Evolutionary conservation across 2,888 invertebrate genomes (phyloP).

Genomic region (Anarsia innoxiella): DNA sequence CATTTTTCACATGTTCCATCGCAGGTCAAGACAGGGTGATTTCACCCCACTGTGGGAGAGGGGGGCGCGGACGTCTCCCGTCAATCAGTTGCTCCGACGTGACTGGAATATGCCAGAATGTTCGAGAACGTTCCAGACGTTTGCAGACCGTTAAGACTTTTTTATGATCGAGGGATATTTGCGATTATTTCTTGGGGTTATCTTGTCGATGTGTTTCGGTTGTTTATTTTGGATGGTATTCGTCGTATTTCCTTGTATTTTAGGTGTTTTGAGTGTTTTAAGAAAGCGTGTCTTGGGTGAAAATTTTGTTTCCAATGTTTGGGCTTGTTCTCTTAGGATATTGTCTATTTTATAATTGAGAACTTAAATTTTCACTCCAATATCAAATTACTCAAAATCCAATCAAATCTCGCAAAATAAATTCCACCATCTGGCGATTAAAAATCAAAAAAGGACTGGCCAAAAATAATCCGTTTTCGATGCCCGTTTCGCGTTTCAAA

Average conservation of each 20-base stretch:
- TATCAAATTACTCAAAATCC: no score
- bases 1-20: constrained; percentile 71
- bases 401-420: no score
- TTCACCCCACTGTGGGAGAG: constrained; percentile 22
- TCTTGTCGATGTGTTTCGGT: constrained; percentile 25
- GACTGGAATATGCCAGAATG: no score
- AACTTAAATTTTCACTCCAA: neutral
- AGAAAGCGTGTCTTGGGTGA: no score
- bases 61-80: constrained; percentile 67
- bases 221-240: constrained; percentile 7
- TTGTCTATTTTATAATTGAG: no score
- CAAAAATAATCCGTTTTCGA: constrained; percentile 21
- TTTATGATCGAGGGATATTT: constrained; percentile 46
- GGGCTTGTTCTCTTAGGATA: no score
- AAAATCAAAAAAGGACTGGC: constrained; percentile 6
- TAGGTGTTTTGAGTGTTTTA: no score
- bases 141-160: constrained; percentile 47
- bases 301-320: no score
- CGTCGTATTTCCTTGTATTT: no score
- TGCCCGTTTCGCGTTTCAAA: constrained; percentile 31
- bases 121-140: constrained; percentile 31
- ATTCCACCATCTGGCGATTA: constrained; percentile 4
- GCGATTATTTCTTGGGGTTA: constrained; percentile 47
- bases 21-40: constrained; percentile 62
- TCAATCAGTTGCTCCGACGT: constrained; percentile 71